Conservation (phyloP, 2,797 vertebrate species). For the Esox lucius region DNA sequence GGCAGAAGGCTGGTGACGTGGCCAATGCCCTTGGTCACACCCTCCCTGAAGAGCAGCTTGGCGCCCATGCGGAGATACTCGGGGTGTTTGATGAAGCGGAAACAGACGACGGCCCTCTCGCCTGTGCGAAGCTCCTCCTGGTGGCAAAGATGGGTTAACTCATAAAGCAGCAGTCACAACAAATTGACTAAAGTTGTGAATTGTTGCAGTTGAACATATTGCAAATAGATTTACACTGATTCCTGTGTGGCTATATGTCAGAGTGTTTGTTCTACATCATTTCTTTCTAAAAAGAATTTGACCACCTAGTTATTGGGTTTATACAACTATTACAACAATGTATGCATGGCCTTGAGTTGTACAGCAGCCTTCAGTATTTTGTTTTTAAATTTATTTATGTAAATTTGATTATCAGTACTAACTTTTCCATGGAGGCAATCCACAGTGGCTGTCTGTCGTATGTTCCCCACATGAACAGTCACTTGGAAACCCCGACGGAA, state of each 20-base stretch:
- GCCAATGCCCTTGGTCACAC: conserved; percentile 96
- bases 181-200: not conserved
- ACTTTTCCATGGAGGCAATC: conserved; percentile 77
- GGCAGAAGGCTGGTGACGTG: conserved; percentile 91
- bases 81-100: conserved; percentile 94
- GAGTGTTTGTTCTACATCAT: not conserved
- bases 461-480: conserved; percentile 93
- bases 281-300: not conserved
- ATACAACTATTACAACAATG: no score
- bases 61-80: conserved; percentile 94
- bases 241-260: not conserved
- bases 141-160: conserved; percentile 5
- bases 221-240: not conserved
- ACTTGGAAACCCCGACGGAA: conserved; percentile 95
- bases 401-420: not conserved
- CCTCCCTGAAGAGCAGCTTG: conserved; percentile 96
- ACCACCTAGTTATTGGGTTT: no score
- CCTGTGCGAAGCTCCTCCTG: conserved; percentile 95
- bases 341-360: no score
- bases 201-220: not conserved
- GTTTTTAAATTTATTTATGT: no score
- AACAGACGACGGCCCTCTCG: conserved; percentile 92
- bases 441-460: conserved; percentile 90
- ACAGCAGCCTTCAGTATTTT: no score
- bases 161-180: not conserved